Conservation (phyloP, 2,888 invertebrate genomes). For the Cryptus viduatorius region DNA sequence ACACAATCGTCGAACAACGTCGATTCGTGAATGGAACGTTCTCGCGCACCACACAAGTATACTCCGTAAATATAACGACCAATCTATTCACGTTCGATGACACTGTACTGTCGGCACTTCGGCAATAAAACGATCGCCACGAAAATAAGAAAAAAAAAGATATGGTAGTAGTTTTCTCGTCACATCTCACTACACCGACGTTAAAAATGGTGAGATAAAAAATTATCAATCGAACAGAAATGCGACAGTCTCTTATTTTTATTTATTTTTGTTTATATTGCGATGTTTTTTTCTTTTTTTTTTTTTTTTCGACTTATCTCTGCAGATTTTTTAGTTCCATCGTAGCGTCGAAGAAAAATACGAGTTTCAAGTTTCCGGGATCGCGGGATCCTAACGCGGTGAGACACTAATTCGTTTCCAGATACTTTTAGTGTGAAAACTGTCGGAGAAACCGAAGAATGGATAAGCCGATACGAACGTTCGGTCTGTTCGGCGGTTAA, state of each 20-base stretch:
- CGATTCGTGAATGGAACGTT: neutral
- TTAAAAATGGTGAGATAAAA: too few species aligned
- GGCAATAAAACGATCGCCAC: neutral
- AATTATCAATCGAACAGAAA: neutral
- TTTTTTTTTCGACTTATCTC: neutral
- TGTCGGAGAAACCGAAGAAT: neutral
- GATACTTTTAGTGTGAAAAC: slow-evolving; percentile 1
- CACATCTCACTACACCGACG: too few species aligned
- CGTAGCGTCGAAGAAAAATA: neutral
- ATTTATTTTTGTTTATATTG: neutral
- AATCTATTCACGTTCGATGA: slow-evolving; percentile 30
- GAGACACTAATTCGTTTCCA: slow-evolving; percentile 27
- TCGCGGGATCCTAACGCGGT: slow-evolving; percentile 8
- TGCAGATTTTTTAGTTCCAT: too few species aligned
- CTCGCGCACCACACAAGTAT: neutral
- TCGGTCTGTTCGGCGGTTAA: slow-evolving; percentile 35
- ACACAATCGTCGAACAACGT: slow-evolving; percentile 10
- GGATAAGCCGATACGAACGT: slow-evolving; percentile 8
- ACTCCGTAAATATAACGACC: slow-evolving; percentile 6
- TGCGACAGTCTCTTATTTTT: neutral
- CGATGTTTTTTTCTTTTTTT: neutral
- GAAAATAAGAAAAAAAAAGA: neutral
- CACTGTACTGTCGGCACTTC: slow-evolving; percentile 16
- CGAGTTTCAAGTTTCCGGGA: too few species aligned
- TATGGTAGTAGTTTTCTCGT: neutral